Conservation (phyloP, 2,888 invertebrate genomes). For the Prosapia bicincta region DNA sequence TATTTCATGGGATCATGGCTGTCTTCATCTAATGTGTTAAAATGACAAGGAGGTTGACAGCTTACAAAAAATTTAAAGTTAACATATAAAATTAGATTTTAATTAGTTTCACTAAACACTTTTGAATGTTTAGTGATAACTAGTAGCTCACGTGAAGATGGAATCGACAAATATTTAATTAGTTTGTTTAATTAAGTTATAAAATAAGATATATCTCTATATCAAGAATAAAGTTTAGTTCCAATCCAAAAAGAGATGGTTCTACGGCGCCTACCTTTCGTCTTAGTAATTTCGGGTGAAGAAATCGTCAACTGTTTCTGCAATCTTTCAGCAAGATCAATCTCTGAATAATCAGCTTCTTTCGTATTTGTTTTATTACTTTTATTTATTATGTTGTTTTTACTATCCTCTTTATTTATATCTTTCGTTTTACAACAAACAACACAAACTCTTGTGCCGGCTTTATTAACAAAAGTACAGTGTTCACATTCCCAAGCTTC, state of each 20-base stretch:
- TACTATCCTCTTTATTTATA: background rate
- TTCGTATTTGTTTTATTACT: background rate
- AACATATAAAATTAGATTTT: too few species aligned
- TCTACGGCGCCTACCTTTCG: constrained; percentile 59
- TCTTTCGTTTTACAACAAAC: constrained; percentile 77
- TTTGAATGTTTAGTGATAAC: too few species aligned
- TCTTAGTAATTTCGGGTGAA: constrained; percentile 23
- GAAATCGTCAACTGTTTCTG: constrained; percentile 10
- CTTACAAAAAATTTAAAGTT: too few species aligned
- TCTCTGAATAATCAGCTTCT: constrained; percentile 11
- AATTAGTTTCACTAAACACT: too few species aligned
- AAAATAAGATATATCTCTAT: too few species aligned
- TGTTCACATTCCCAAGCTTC: constrained; percentile 79
- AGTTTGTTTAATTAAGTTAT: too few species aligned
- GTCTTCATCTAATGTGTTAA: too few species aligned
- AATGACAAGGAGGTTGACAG: too few species aligned
- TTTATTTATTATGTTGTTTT: background rate
- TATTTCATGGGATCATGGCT: too few species aligned
- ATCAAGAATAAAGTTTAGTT: constrained; percentile 53
- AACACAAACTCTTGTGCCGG: constrained; percentile 72
- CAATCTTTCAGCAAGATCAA: constrained; percentile 18
- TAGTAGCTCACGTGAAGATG: too few species aligned
- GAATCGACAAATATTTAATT: too few species aligned
- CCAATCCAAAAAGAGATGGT: constrained; percentile 73
- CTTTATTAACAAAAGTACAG: constrained; percentile 83